These are phyloP conservation scores for Dicyrtomina minuta DNA, from an alignment of 2,888 invertebrate genomes.

Conservation along the genomic window DNA sequence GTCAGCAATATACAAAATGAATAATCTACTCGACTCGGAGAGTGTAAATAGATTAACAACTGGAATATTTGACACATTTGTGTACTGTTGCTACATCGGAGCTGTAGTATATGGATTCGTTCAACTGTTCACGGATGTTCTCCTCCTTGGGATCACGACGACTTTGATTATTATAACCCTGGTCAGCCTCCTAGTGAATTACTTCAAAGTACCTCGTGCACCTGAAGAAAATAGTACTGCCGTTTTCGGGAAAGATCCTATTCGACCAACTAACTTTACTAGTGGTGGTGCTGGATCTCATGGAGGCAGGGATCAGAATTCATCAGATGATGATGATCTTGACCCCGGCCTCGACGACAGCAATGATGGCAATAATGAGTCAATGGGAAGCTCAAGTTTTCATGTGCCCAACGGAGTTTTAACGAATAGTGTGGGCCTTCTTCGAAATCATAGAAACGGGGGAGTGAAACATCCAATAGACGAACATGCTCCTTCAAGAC, in stretches of 20 bases:
- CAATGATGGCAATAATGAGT: no score
- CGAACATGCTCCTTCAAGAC: not conserved
- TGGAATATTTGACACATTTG: no score
- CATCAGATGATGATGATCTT: not conserved
- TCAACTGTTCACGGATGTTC: no score
- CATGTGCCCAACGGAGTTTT: not conserved
- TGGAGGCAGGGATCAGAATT: not conserved
- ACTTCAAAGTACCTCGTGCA: conserved; percentile 19
- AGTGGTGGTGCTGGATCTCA: not conserved
- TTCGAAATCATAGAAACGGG: not conserved
- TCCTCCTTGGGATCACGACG: not conserved
- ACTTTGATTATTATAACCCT: not conserved
- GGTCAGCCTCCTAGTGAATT: conserved; percentile 6
- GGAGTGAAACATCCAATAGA: not conserved
- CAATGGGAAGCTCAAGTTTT: no score
- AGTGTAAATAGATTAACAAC: no score
- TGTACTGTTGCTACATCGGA: no score
- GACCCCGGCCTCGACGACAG: no score
- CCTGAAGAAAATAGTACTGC: conserved; percentile 9
- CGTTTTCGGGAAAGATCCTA: conserved; percentile 20
- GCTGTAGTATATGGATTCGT: no score
- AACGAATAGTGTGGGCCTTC: not conserved
- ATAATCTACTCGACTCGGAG: no score
- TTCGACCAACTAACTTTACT: not conserved
- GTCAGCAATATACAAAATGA: no score